Percentiles rank a stretch among this genome's conserved stretches.
These are phyloP conservation scores for Pissodes strobi DNA, from an alignment of 1,140 invertebrate genomes.

Conservation along the genomic window DNA sequence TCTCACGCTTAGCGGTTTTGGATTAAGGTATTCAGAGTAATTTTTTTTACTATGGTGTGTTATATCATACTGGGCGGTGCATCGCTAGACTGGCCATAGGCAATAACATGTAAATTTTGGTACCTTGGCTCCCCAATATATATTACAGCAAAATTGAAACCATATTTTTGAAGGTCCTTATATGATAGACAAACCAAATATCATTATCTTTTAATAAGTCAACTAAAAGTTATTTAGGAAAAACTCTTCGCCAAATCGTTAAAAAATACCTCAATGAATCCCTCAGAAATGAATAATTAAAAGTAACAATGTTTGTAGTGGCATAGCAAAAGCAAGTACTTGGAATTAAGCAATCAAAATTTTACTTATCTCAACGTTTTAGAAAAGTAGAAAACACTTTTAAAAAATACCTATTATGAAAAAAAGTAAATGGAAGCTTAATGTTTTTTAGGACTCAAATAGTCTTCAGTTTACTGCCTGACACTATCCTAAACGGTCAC, in stretches of 20 bases:
- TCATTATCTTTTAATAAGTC: no score
- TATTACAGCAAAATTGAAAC: not conserved
- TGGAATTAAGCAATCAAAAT: not conserved
- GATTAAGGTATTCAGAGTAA: no score
- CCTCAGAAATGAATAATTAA: slow-evolving; percentile 1
- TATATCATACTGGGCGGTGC: not conserved
- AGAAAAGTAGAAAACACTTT: not conserved
- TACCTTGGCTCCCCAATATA: not conserved
- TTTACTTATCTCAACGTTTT: no score
- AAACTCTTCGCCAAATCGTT: no score
- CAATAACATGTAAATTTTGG: not conserved
- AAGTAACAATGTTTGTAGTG: slow-evolving; percentile 4
- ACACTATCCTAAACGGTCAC: not conserved
- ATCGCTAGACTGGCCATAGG: not conserved
- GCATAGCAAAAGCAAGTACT: not conserved
- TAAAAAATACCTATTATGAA: no score
- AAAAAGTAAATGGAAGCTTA: not conserved
- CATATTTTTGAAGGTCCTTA: not conserved
- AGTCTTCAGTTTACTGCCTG: not conserved
- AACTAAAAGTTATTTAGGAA: no score
- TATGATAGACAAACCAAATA: no score
- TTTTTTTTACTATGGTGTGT: no score
- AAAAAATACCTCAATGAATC: no score
- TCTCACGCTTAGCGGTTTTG: no score
- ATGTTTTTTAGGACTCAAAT: not conserved